Evolutionary conservation across 1,140 invertebrate genomes (phyloP).

Genomic region (Rhagoletis pomonella): DNA sequence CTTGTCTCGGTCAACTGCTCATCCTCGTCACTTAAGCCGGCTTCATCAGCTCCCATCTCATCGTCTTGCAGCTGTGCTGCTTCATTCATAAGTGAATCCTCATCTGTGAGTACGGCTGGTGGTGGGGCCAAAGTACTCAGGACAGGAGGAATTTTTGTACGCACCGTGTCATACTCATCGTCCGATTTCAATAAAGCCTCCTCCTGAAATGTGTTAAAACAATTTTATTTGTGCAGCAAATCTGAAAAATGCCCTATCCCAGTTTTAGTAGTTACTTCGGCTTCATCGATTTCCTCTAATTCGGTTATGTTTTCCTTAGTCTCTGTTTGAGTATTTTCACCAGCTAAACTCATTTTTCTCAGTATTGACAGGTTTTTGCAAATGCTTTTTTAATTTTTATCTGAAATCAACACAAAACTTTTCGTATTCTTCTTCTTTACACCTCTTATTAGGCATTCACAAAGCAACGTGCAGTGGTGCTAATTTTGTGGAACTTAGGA

Average conservation of each 20-base stretch:
- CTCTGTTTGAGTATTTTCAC: not conserved
- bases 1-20: not conserved
- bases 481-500: not conserved
- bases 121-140: constrained; percentile 23
- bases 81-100: constrained; percentile 57
- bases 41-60: constrained; percentile 1
- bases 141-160: constrained; percentile 21
- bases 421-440: not conserved
- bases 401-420: not conserved
- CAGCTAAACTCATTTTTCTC: not conserved
- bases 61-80: constrained; percentile 6
- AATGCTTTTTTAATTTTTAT: not conserved
- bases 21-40: constrained; percentile 46
- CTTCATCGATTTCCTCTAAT: constrained; percentile 58
- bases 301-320: not conserved
- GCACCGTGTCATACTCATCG: constrained; percentile 54
- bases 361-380: not conserved
- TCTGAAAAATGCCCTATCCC: not conserved
- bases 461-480: constrained; percentile 4
- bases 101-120: constrained; percentile 41
- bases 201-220: constrained; percentile 47
- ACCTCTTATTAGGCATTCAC: not conserved
- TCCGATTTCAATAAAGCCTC: constrained; percentile 58
- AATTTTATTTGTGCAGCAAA: not conserved
- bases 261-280: constrained; percentile 54